Evolutionary conservation across 2,113 vertebrate species (phyloP), one percentile per base, ranked within the genome.

Genomic region (Macquaria ambigua): DNA sequence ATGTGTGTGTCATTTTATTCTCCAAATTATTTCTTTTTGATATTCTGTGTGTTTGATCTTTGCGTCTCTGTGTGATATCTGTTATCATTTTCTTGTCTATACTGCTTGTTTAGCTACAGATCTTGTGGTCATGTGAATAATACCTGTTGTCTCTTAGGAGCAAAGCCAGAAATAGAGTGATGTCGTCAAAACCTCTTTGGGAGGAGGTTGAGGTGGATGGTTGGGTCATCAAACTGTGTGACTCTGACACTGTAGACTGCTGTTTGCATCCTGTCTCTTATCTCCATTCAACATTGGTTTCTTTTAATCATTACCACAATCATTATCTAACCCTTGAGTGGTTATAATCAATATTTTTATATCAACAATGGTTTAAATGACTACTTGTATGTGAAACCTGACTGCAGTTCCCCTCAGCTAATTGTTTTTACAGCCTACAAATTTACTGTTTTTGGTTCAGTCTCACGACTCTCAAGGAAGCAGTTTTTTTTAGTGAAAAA

Each of bases 401-500:
- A 58, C 46, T 58, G 16, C 46, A 56, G 48, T 21, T 48, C 15
- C 55, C 25, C 7, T 55, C 6, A 55, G 46, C 37, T 62, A 20
- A 53, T 56, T 74, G 31, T 21, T 83, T 83, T 74, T 62, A 5
- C 11, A 70, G 46, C 8, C 39, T 10, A 41, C 23, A 79, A 7
- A 28, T 55, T 55, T 4, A 46, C 55, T 68, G 41, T 43, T 56
- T 39, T 62, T 48, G 11, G 18, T 58, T 75, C 23, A 75, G 37
- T 43, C 20, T 21, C 15, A 15, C 15, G 5, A 15, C 15, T 46
- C 43, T 46, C 43, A 46, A 14, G 21, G 48, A 18, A 69, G n/a
- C 25, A 81, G 58, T 37, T 3, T 37, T 81, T 84, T 81, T 87
- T 20, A 39, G 34, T 23, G 25, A 81, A 73, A 79, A 73, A 72